Base-by-base conservation (phyloP, 2,888 invertebrate species). In the Sericinus montela region DNA sequence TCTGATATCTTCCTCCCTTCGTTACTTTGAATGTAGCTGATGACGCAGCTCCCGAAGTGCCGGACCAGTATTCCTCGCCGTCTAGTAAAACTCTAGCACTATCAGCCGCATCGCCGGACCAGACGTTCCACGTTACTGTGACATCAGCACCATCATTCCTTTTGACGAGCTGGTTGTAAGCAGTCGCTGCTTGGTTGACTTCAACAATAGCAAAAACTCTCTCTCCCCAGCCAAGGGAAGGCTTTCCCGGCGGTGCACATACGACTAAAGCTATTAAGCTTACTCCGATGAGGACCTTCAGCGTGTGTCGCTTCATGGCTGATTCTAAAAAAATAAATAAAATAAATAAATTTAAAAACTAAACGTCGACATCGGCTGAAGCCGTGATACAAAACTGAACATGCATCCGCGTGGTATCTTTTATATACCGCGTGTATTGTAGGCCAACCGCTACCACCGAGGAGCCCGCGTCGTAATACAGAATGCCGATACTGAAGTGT, bases 141-240 rank as follows among this genome's bases (percentile, higher is more conserved):
- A 88, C 87, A 29, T 87, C 87, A 1, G 88, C 88, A 0, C 78
- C 75, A 15, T 88, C 88, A 13, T 63, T 72, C 47, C 73, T 72
- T 1, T 63, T 82, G 14, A 88, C 88, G 30, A 88, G 75, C 60
- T 88, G 87, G 65, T 88, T 86, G 62, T 88, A 88, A 0, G 88
- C 88, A 1, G 88, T 88, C 11, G 88, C 88, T 8, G 87, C 88
- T 59, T 87, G 88, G 60, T 85, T 88, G 53, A 88, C 88, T 62
- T 88, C 88, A 15, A 88, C 71, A 57, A 88, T 81, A 4, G 86
- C 80, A 67, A 88, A 88, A 54, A 77, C 78, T 36, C 88, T 69
- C 55, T 88, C 88, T 0, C 88, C 88, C 88, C 88, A 88, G 54
- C 88, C 88, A 28, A 88, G 67, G 50, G 72, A 72, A 0, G 88